Evolutionary conservation across 2,888 invertebrate genomes (phyloP), one percentile per base, ranked within the genome.

Genomic region (Trachelus stipa): DNA sequence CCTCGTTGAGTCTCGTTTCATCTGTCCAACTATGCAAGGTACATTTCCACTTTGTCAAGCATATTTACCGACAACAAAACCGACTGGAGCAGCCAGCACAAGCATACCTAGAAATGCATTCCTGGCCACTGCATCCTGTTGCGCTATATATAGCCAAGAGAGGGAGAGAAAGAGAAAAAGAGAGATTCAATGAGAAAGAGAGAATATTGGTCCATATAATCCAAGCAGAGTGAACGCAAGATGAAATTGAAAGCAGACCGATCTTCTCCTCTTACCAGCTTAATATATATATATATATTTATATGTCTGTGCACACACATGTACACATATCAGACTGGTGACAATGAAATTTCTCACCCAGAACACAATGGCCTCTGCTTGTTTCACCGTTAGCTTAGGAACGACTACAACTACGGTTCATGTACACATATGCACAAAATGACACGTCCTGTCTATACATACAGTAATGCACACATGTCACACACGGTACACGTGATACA

Each of bases 321-420:
- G 75, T 37, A 76, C 23, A 77, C 56, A 56, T 9, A 56, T 23
- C 9, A 56, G 56, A 15, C 23, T 23, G 23, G 56, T 9, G 56
- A 56, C 56, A 56, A 56, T 56, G 56, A 9, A 56, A 56, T 56
- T 56, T 56, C 56, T 56, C 56, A 56, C 56, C 9, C 56, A 56
- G 23, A 56, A 56, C 23, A 56, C 56, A 56, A 56, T 56, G 23
- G 56, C 56, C 56, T 56, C 56, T 56, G 56, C 56, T 56, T 56
- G 56, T 56, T 56, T 56, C 56, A 56, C 56, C 56, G 86, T 86
- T 85, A 77, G 30, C 34, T 73, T 34, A 56, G 9, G 9, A 23
- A 23, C 23, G 2, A 56, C 56, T 23, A 56, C 56, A 9, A 23
- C 56, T 2, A 9, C 56, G 9, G 1, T 2, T 2, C 23, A 9